Percentiles rank a stretch among this genome's conserved stretches.
Evolutionary conservation across 2,888 invertebrate species (phyloP).

Genomic region (Heliconius aoede): DNA sequence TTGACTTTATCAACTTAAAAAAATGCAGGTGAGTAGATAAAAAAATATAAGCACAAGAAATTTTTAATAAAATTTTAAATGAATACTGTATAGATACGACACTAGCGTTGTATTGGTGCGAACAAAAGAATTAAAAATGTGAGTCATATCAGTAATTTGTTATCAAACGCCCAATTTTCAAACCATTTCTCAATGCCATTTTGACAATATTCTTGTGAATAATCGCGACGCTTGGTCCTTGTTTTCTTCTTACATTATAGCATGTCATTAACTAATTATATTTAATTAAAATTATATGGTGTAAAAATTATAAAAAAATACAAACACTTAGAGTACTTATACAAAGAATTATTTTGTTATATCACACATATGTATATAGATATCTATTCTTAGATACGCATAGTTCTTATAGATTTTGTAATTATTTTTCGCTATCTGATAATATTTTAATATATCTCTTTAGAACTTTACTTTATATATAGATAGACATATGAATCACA

Average conservation of each 20-base stretch:
- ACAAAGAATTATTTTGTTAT: not conserved
- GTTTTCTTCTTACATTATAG: not conserved
- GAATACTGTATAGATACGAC: not conserved
- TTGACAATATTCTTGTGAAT: constrained; percentile 26
- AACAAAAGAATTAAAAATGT: constrained; percentile 12
- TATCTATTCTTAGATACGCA: not conserved
- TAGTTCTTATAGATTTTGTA: not conserved
- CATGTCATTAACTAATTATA: not conserved
- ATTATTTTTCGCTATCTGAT: not conserved
- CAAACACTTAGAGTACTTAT: too few relatives aligned
- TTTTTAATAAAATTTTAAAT: not conserved
- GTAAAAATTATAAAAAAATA: not conserved
- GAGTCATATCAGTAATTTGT: constrained; percentile 23
- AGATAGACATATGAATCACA: not conserved
- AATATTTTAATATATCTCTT: not conserved
- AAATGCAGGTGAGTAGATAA: too few relatives aligned
- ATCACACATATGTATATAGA: not conserved
- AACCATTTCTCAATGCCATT: constrained; percentile 33
- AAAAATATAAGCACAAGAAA: not conserved
- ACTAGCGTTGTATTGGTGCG: constrained; percentile 2
- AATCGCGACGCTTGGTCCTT: constrained; percentile 18
- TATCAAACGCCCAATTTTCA: constrained; percentile 25
- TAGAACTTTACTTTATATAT: not conserved
- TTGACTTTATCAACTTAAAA: too few relatives aligned
- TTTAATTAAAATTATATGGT: not conserved